Conservation (phyloP, 1,140 invertebrate genomes). For the Bicyclus anynana region DNA sequence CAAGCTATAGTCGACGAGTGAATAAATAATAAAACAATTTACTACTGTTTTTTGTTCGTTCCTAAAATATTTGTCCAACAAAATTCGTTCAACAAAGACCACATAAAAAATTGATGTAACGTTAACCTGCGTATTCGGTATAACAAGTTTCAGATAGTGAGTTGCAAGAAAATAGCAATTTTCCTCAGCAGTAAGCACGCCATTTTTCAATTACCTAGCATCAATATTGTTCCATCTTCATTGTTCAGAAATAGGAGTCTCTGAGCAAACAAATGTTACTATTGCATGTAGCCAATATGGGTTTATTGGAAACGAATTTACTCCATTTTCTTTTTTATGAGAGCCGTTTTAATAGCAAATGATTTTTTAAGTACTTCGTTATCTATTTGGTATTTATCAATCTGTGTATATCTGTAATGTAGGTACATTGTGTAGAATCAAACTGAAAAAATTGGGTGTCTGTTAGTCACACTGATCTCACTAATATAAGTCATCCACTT, state of each 20-base stretch:
- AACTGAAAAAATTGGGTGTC: no score
- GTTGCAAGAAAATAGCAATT: constrained; percentile 33
- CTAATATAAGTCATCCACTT: no score
- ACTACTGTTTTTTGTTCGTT: no score
- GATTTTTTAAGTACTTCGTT: neutral
- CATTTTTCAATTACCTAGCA: constrained; percentile 70
- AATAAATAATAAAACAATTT: no score
- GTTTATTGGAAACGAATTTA: constrained; percentile 8
- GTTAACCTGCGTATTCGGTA: constrained; percentile 16
- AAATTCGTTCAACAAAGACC: neutral
- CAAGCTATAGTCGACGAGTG: no score
- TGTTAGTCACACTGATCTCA: no score
- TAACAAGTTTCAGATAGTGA: constrained; percentile 22
- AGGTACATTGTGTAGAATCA: no score
- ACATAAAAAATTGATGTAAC: constrained; percentile 1
- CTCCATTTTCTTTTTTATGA: neutral
- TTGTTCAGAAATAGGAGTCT: constrained; percentile 5
- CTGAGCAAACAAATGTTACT: constrained; percentile 6
- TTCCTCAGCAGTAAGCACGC: constrained; percentile 56
- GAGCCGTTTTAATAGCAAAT: neutral
- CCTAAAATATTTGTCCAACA: neutral
- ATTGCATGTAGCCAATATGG: constrained; percentile 5
- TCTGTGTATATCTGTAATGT: no score
- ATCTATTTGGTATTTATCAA: neutral
- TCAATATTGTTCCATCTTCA: constrained; percentile 51